Evolutionary conservation across 1,140 invertebrate species (phyloP), one percentile per base, ranked within the genome.

Genomic region (Carcinoscorpius rotundicauda): DNA sequence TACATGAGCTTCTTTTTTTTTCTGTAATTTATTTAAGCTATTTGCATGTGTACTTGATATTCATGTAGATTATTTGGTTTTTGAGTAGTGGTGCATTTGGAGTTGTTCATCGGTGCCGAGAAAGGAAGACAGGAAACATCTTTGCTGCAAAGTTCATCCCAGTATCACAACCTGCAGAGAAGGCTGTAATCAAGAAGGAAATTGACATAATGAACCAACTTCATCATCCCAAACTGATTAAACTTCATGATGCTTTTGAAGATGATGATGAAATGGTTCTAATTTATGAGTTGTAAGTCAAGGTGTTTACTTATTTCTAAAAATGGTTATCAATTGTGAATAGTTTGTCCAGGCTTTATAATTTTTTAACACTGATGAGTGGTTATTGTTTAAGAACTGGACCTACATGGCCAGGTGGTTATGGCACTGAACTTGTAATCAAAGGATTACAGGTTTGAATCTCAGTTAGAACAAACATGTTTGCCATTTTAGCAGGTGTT

Each of bases 141-240:
- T 99, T 97, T 78, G 97, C 97, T 0, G 97, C 96, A 58, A 99
- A 99, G 79, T 99, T 99, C 77, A 98, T 99, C 72, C 94, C 94
- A 3, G 93, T 95, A 9, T 87, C 92, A 0, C 91, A 94, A 72
- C 85, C 89, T 9, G 88, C 93, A 82, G 97, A 99, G 77, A 99
- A 98, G 75, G 91, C 96, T 73, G 81, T 97, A 0, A 98, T 99
- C 64, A 86, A 91, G 68, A 94, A 98, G 73, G 97, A 99, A 81
- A 98, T 99, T 69, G 93, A 97, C 74, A 94, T 98, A 61, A 99
- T 99, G 96, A 98, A 98, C 77, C 93, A 98, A 73, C 78, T 99
- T 3, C 93, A 98, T 78, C 97, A 99, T 82, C 87, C 87, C 58
- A 97, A 97, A 78, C 80, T 99, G 50, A 96, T 99, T 71, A 97